These are phyloP conservation scores for Xiphydria camelus DNA, from an alignment of 2,888 invertebrate genomes.

Conservation along the genomic window DNA sequence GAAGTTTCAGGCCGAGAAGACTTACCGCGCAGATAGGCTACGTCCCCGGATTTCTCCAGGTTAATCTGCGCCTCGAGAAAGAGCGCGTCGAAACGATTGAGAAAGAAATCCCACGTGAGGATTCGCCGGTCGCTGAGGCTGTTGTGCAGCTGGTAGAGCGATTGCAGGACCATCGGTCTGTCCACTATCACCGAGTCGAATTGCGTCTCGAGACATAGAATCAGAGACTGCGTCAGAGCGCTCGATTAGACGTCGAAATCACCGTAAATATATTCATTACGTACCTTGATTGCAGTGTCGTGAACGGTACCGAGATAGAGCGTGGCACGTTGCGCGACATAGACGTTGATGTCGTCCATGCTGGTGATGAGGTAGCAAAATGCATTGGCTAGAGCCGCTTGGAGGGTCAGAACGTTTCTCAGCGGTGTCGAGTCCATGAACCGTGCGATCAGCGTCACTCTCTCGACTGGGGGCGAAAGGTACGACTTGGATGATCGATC, in stretches of 20 bases:
- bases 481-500: no score
- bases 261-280: conserved; percentile 20
- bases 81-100: conserved; percentile 92
- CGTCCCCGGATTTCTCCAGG: conserved; percentile 82
- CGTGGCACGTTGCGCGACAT: conserved; percentile 92
- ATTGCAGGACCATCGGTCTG: conserved; percentile 94
- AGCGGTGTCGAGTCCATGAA: conserved; percentile 92
- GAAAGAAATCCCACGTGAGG: conserved; percentile 96
- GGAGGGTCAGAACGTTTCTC: conserved; percentile 79
- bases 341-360: conserved; percentile 93
- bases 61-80: conserved; percentile 95
- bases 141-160: conserved; percentile 92
- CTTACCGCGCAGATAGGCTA: conserved; percentile 78
- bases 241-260: no score
- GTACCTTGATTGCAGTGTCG: conserved; percentile 81
- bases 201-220: conserved; percentile 95
- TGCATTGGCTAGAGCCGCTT: conserved; percentile 92
- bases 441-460: conserved; percentile 88
- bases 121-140: conserved; percentile 88
- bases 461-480: conserved; percentile 69
- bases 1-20: no score
- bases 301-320: conserved; percentile 93
- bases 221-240: conserved; percentile 83
- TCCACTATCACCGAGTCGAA: conserved; percentile 97
- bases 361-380: conserved; percentile 96